Evolutionary conservation across 2,888 invertebrate genomes (phyloP), one percentile per base, ranked within the genome.

Genomic region (Polymixis lichenea): DNA sequence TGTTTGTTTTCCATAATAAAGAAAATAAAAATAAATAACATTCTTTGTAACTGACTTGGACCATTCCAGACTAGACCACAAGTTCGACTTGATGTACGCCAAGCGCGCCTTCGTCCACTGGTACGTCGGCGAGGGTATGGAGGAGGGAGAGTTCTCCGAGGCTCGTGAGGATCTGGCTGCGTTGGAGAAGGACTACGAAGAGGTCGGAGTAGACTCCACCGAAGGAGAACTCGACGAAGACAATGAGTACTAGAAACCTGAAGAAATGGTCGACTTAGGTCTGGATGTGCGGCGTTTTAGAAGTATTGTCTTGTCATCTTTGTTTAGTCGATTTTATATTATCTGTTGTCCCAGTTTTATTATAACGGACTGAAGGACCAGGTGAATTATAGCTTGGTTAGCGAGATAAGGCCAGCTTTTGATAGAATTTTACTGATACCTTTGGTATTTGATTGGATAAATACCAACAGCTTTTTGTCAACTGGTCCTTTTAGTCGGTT

Each of bases 41-140:
- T n/a, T 58, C 3, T 32, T 25, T 13, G 17, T 25, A 43, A 78
- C 62, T 17, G 3, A 8, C 6, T 32, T 51, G 25, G 0, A 28
- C 28, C 25, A 25, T 90, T 97, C 91, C 88, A 98, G 98, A 88
- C 97, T 99, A 79, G 98, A 99, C 95, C 98, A 98, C 95, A 99
- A 99, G 94, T 99, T 99, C 93, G 99, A 99, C 95, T 95, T 99
- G 89, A 99, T 99, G 99, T 99, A 99, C 95, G 98, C 99, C 58
- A 99, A 99, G 95, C 97, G 99, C 81, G 99, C 99, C 7, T 99
- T 99, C 93, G 99, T 99, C 28, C 99, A 99, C 95, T 99, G 99
- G 99, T 98, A 98, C 92, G 98, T 98, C 0, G 98, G 98, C 11
- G 98, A 98, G 93, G 98, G 98, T 83, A 98, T 99, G 98, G 98